Conservation (phyloP, 2,888 invertebrate species). For the Stratiomys singularior region DNA sequence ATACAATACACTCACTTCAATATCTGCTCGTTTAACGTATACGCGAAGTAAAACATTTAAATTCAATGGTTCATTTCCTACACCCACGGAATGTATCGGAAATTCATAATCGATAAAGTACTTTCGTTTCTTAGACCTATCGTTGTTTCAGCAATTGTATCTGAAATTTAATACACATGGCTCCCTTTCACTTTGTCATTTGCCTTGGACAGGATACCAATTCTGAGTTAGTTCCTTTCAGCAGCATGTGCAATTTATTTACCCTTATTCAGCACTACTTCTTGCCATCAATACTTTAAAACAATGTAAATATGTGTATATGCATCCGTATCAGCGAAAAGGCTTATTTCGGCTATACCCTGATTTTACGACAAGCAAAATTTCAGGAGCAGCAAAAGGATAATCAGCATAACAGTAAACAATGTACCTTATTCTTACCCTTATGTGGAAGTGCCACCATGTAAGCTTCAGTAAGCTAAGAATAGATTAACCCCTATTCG, state of each 20-base stretch:
- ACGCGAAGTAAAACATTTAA: no score
- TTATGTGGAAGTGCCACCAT: neutral
- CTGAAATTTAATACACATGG: neutral
- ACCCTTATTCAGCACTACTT: neutral
- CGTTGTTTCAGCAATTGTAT: neutral
- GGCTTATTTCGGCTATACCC: neutral
- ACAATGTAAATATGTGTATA: neutral
- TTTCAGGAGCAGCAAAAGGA: neutral
- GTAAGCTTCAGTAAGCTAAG: neutral
- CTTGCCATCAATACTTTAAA: neutral
- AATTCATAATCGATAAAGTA: slow-evolving; percentile 22
- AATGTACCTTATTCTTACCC: neutral
- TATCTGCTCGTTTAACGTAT: no score
- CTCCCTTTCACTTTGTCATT: neutral
- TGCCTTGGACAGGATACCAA: neutral
- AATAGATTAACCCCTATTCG: slow-evolving; percentile 20
- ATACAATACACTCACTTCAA: no score
- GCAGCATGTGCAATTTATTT: neutral
- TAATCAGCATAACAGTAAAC: neutral
- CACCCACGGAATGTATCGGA: neutral
- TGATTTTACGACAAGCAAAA: neutral
- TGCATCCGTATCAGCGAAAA: neutral
- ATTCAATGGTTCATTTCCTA: no score
- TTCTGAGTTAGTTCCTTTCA: neutral
- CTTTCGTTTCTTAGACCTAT: neutral